A percentile compares a stretch with the other conserved stretches of the same genome.
These are phyloP conservation scores for Cardinalis cardinalis DNA, from an alignment of 2,113 vertebrate species.

Conservation along the genomic window DNA sequence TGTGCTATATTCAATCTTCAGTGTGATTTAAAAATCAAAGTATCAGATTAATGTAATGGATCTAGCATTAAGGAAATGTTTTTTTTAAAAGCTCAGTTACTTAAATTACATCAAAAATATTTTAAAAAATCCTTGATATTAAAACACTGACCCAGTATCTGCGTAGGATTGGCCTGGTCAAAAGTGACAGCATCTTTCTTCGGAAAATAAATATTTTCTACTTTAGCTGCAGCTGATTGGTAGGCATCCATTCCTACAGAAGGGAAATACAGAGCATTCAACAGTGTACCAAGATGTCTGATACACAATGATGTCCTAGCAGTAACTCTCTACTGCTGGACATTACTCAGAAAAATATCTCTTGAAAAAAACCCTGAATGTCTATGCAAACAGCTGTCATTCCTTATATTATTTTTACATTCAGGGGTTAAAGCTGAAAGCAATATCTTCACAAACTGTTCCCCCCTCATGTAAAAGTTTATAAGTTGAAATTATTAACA, in stretches of 20 bases:
- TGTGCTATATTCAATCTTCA: not conserved
- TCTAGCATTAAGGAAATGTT: not conserved
- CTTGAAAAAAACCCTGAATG: not conserved
- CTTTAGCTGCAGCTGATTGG: conserved; percentile 63
- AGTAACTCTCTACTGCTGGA: not conserved
- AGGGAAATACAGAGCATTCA: not conserved
- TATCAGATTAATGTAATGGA: not conserved
- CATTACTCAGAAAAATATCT: not conserved
- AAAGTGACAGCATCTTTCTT: conserved; percentile 93
- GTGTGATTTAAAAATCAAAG: not conserved
- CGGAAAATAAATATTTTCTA: conserved; percentile 91
- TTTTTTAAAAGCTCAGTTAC: not conserved
- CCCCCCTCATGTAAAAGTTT: not conserved
- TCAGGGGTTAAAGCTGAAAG: not conserved
- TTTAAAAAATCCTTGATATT: not conserved
- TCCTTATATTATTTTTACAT: not conserved
- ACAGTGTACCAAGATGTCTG: not conserved
- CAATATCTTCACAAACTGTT: not conserved
- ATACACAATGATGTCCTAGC: not conserved
- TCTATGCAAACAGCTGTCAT: not conserved
- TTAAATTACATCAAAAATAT: not conserved
- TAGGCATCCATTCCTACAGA: conserved; percentile 83
- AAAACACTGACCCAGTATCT: conserved; percentile 85
- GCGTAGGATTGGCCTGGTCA: conserved; percentile 89
- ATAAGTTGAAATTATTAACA: not conserved